Conservation (phyloP, 2,888 invertebrate species). For the Dynastes tityus region DNA sequence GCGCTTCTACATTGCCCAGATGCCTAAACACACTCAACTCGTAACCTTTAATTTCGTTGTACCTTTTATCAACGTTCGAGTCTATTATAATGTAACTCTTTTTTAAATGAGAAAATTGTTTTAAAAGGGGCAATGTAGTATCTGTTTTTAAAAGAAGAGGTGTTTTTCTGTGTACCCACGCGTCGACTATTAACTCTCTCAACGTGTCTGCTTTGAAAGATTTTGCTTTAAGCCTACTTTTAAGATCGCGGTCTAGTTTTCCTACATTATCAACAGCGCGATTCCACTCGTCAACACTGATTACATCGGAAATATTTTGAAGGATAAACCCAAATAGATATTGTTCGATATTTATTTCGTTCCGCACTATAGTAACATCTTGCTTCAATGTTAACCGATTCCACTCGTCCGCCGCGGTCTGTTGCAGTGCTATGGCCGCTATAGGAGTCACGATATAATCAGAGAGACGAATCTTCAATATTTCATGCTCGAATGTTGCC, state of each 20-base stretch:
- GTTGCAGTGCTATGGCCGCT: background rate
- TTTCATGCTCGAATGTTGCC: background rate
- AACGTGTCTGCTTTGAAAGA: background rate
- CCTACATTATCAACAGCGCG: background rate
- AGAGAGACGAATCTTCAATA: background rate
- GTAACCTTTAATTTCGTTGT: background rate
- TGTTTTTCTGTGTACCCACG: background rate
- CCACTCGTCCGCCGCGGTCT: background rate
- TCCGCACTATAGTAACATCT: too few species aligned
- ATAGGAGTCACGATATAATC: background rate
- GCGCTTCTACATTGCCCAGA: background rate
- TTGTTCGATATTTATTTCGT: background rate
- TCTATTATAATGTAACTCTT: background rate
- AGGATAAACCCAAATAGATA: background rate
- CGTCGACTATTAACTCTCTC: background rate
- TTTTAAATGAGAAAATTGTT: background rate
- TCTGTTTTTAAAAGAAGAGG: conserved; percentile 2
- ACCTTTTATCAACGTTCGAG: background rate
- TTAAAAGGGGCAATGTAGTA: background rate
- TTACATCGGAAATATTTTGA: background rate
- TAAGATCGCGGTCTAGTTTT: background rate
- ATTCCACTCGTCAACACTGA: background rate
- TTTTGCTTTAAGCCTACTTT: background rate
- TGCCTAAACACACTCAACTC: background rate
- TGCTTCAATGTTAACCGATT: background rate